These are phyloP conservation scores for Amphiprion percula DNA, from an alignment of 2,113 vertebrate genomes.

Conservation along the genomic window DNA sequence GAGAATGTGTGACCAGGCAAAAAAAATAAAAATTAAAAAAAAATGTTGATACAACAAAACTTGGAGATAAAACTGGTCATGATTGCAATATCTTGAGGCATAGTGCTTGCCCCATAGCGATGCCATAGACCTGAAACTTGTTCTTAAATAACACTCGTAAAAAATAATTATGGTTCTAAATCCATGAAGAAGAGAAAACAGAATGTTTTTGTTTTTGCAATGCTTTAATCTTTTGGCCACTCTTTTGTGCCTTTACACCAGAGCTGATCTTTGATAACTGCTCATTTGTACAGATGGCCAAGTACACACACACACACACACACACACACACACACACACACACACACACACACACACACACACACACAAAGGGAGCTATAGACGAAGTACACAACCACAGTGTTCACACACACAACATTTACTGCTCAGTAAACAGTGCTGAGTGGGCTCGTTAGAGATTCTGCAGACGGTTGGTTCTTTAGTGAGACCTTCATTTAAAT, in stretches of 20 bases:
- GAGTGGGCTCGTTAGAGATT: constrained; percentile 73
- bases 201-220: background rate
- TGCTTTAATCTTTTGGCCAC: background rate
- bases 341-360: too few species aligned
- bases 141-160: background rate
- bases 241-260: constrained; percentile 22
- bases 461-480: constrained; percentile 66
- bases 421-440: constrained; percentile 69
- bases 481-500: constrained; percentile 61
- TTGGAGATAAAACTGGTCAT: background rate
- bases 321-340: background rate
- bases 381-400: too few species aligned
- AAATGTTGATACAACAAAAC: constrained; percentile 45
- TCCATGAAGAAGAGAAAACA: background rate
- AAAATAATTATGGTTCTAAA: background rate
- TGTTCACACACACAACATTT: constrained; percentile 18
- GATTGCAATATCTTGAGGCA: background rate
- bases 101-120: background rate
- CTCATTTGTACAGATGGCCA: constrained; percentile 3
- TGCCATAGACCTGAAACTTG: background rate
- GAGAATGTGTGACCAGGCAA: constrained; percentile 24
- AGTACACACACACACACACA: background rate
- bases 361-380: background rate
- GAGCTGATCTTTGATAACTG: constrained; percentile 19
- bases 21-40: constrained; percentile 29